Evolutionary conservation across 2,888 invertebrate species (phyloP).

Genomic region (Alitta virens): DNA sequence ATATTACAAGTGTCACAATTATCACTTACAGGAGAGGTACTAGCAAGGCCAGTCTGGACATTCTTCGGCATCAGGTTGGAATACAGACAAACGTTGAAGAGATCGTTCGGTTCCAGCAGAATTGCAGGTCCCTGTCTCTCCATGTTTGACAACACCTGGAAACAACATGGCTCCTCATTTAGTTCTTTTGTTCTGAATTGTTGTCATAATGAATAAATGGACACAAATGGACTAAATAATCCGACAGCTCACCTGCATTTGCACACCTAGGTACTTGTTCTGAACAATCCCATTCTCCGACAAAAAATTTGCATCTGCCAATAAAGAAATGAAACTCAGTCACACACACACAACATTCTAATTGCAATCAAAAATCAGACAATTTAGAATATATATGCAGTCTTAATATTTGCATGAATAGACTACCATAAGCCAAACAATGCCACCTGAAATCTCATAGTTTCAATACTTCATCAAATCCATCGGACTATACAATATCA

Average conservation of each 20-base stretch:
- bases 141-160: conserved; percentile 42
- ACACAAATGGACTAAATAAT: neutral
- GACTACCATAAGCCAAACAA: no score
- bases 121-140: conserved; percentile 38
- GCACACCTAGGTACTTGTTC: conserved; percentile 55
- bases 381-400: no score
- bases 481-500: no score
- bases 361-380: no score
- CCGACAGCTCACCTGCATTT: conserved; percentile 44
- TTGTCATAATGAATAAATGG: neutral
- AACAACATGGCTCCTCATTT: no score
- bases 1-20: no score
- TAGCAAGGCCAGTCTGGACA: conserved; percentile 24
- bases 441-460: no score
- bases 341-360: no score
- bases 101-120: conserved; percentile 46
- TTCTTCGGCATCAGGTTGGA: conserved; percentile 45
- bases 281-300: conserved; percentile 47
- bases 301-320: conserved; percentile 42
- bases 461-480: no score
- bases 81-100: conserved; percentile 44
- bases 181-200: no score
- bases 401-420: no score
- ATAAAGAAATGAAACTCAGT: no score
- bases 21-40: conserved; percentile 26